Evolutionary conservation across 2,113 vertebrate species (phyloP), one percentile per base, ranked within the genome.

Genomic region (Crotalus viridis): DNA sequence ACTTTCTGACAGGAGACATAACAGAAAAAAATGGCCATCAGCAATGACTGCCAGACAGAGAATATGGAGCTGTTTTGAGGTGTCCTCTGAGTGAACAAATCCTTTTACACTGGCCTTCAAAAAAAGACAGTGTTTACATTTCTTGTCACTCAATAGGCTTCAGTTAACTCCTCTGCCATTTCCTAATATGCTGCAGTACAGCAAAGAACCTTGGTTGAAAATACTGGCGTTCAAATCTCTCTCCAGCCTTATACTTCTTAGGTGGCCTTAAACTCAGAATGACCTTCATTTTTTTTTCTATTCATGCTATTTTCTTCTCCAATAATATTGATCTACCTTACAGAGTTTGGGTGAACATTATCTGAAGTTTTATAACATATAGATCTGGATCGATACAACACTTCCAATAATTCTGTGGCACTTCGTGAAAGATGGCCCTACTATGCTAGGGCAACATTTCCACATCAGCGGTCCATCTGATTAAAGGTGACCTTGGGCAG

Each of bases 1-100:
- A 96, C 89, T 74, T 94, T 95, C 94, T 97, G 95, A 95, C 95
- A 96, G 94, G 48, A 94, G 48, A 15, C 48, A 74, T 95, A 92
- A 96, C 91, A 95, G 95, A 94, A 93, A 94, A 97, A 97, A 96
- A 96, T 92, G 91, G 59, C 93, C 95, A 95, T 94, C 74, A 95
- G 91, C 93, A 92, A 94, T 89, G 95, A 92, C 90, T 92, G 81
- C 33, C 95, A 96, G 94, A 94, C 93, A 94, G 96, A 96, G 90
- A 95, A 97, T 92, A 95, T 7, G 95, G 91, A 95, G 90, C 95
- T 95, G 86, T 95, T 94, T 89, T 95, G 93, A 97, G 69, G 87
- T 94, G 61, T 85, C 94, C 89, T 95, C 90, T 51, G 89, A 93
- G 33, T 0, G 52, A 93, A 93, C 59, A 96, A 95, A 96, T 95